phyloP scores from a whole-genome alignment of 2,888 invertebrate genomes.

The Phaonia tiefii region DNA sequence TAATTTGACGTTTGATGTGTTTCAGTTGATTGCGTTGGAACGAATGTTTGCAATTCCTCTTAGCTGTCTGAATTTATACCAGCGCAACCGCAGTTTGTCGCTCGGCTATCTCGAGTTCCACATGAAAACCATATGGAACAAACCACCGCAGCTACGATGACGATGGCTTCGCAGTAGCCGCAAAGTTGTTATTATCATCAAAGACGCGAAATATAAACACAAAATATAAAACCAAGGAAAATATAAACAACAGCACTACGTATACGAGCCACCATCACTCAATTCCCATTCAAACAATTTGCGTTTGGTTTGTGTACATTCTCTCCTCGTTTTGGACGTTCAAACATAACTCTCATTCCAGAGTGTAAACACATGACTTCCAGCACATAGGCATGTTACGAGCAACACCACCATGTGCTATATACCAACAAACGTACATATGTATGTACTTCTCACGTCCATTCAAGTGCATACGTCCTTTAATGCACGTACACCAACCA shows the following conservation, averaged over 20 bases:
- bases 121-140: neutral
- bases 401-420: no score
- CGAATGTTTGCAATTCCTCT: slow-evolving; percentile 48
- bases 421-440: neutral
- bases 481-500: slow-evolving; percentile 61
- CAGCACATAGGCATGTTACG: slow-evolving; percentile 8
- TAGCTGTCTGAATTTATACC: slow-evolving; percentile 56
- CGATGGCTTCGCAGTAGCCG: slow-evolving; percentile 48
- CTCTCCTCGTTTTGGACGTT: neutral
- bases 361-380: neutral
- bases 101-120: slow-evolving; percentile 25
- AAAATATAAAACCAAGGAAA: slow-evolving; percentile 41
- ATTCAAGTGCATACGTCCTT: no score
- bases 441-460: no score
- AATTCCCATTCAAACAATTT: neutral
- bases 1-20: slow-evolving; percentile 32
- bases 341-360: slow-evolving; percentile 2
- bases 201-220: slow-evolving; percentile 50
- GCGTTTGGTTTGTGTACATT: neutral
- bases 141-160: no score
- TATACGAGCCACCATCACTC: slow-evolving; percentile 13
- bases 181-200: slow-evolving; percentile 8
- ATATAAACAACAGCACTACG: slow-evolving; percentile 33
- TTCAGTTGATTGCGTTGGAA: slow-evolving; percentile 55
- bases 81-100: slow-evolving; percentile 8